Percentiles rank a stretch among this genome's conserved stretches.
Conservation (phyloP, 2,113 vertebrate genomes). For the Cyprinodon variegatus region DNA sequence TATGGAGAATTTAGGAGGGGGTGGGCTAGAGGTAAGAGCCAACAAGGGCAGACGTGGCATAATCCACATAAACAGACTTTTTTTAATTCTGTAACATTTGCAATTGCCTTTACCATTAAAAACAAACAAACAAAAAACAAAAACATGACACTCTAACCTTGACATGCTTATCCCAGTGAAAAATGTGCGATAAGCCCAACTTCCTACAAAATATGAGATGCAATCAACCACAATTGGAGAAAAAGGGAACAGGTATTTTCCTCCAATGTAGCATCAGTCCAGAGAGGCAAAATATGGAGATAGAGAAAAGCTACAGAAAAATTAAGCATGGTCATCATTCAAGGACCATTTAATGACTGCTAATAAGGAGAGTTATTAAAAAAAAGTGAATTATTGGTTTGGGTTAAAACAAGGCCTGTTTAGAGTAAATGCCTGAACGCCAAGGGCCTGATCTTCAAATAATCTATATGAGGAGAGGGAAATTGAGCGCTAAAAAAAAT, state of each 20-base stretch:
- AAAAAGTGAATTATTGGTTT: slow-evolving; percentile 55
- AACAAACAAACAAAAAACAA: slow-evolving; percentile 5
- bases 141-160: slow-evolving; percentile 29
- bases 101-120: slow-evolving; percentile 15
- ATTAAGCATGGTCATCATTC: slow-evolving; percentile 14
- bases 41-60: slow-evolving; percentile 38
- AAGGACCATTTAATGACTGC: slow-evolving; percentile 43
- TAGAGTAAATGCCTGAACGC: slow-evolving; percentile 2
- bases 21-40: slow-evolving; percentile 39
- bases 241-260: slow-evolving; percentile 16
- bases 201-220: slow-evolving; percentile 5
- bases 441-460: slow-evolving; percentile 26
- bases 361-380: slow-evolving; percentile 49
- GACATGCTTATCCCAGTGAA: slow-evolving; percentile 9
- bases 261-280: background rate
- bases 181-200: background rate
- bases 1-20: slow-evolving; percentile 28
- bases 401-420: slow-evolving; percentile 42
- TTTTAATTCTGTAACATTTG: slow-evolving; percentile 45
- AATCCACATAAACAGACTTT: slow-evolving; percentile 47
- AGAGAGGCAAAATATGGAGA: background rate
- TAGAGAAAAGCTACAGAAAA: slow-evolving; percentile 26
- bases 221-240: background rate
- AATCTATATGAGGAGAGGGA: no score
- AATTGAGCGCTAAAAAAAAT: no score